Conservation (phyloP, 2,797 vertebrate species). For the Amniataba percoides region DNA sequence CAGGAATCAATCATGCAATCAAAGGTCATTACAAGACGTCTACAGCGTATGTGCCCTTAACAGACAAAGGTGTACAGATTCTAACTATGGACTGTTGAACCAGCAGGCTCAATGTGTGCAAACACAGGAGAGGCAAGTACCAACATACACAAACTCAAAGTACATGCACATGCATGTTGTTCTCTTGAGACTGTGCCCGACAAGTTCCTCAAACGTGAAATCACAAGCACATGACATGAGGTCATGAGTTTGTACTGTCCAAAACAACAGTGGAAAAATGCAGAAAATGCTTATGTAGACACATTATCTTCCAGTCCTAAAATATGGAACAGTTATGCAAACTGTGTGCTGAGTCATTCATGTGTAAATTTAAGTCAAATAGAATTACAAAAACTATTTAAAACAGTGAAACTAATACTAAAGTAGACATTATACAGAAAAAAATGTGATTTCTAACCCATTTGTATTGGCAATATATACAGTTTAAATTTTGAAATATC, state of each 20-base stretch:
- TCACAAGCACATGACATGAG: constrained; percentile 55
- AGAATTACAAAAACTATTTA: neutral
- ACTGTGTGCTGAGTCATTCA: constrained; percentile 8
- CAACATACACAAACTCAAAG: constrained; percentile 38
- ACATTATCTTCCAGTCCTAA: constrained; percentile 21
- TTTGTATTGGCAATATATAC: neutral
- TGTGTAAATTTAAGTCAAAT: neutral
- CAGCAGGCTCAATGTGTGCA: constrained; percentile 43
- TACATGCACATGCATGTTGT: constrained; percentile 32
- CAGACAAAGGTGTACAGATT: constrained; percentile 15
- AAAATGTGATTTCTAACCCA: neutral
- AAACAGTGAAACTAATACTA: neutral
- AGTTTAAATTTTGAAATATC: neutral
- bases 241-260: constrained; percentile 45
- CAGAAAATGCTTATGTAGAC: constrained; percentile 57
- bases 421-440: neutral
- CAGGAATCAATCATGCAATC: constrained; percentile 5
- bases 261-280: constrained; percentile 41
- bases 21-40: constrained; percentile 18
- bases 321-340: constrained; percentile 31
- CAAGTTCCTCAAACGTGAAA: constrained; percentile 72
- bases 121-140: constrained; percentile 50
- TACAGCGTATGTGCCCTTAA: neutral
- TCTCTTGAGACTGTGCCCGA: constrained; percentile 20
- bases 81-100: constrained; percentile 1